Percentiles rank a stretch among this genome's conserved stretches.
Evolutionary conservation across 1,140 invertebrate genomes (phyloP).

Genomic region (Trachymyrmex cornetzi): DNA sequence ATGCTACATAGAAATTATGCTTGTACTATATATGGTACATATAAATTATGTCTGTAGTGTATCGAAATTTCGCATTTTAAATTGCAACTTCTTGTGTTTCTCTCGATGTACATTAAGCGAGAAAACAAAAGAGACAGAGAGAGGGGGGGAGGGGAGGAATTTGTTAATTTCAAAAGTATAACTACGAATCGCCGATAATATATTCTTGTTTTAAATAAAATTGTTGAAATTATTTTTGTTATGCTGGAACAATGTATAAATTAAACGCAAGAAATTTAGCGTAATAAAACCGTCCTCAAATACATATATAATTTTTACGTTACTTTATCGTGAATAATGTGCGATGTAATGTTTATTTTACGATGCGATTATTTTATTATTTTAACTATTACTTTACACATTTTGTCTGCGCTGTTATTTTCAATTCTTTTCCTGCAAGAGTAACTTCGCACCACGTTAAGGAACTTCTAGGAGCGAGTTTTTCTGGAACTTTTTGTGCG

Average conservation of each 20-base stretch:
- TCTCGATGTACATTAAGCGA: background rate
- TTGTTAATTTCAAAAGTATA: conserved; percentile 4
- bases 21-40: conserved; percentile 25
- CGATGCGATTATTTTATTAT: background rate
- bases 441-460: background rate
- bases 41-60: conserved; percentile 4
- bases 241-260: background rate
- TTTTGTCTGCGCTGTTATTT: background rate
- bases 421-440: background rate
- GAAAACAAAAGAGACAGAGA: background rate
- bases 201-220: background rate
- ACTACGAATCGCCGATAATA: background rate
- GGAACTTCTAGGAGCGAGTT: background rate
- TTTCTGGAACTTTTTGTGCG: background rate
- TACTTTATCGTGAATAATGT: background rate
- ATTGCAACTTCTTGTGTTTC: conserved; percentile 37
- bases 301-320: background rate
- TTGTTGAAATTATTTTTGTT: background rate
- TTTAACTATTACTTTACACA: background rate
- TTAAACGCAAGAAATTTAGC: background rate
- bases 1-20: conserved; percentile 16
- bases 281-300: background rate
- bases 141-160: background rate
- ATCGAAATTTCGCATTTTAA: conserved; percentile 49
- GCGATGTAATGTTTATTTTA: background rate